phyloP scores from a whole-genome alignment of 2,113 vertebrate species.

The Empidonax alnorum region DNA sequence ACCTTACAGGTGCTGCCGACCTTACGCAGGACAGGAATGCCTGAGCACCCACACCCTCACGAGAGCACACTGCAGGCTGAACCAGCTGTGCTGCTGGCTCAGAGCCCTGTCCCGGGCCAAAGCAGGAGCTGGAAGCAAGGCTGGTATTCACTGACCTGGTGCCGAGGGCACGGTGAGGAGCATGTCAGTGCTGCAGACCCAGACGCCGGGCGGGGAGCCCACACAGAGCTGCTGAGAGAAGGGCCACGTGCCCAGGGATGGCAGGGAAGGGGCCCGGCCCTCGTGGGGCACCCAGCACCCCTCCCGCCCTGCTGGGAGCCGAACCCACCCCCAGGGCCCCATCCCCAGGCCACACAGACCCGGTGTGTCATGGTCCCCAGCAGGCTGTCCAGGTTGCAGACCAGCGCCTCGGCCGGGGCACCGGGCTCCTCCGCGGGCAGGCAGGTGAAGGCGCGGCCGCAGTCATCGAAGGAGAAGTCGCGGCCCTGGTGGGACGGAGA shows the following conservation, averaged over 20 bases:
- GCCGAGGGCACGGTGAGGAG: slow-evolving; percentile 80
- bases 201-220: slow-evolving; percentile 89
- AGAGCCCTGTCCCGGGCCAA: accelerated
- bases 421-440: slow-evolving; percentile 74
- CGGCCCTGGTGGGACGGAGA: slow-evolving; percentile 77
- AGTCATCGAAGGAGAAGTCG: slow-evolving; percentile 92
- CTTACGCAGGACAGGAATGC: accelerated
- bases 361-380: slow-evolving; percentile 79
- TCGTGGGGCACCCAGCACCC: not conserved
- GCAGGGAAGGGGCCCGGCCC: not conserved
- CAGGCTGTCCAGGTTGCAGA: slow-evolving; percentile 90
- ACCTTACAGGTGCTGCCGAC: accelerated
- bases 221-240: slow-evolving; percentile 81
- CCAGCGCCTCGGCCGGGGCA: slow-evolving; percentile 76
- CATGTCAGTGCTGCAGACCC: slow-evolving; percentile 97
- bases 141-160: slow-evolving; percentile 74
- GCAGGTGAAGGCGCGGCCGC: slow-evolving; percentile 90
- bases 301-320: not conserved
- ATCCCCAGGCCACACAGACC: slow-evolving; percentile 62
- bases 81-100: not conserved
- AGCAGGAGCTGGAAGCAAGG: not conserved
- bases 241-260: not conserved
- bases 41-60: accelerated
- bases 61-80: not conserved
- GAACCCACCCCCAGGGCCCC: not conserved